These are phyloP conservation scores for Labeo catla DNA, from an alignment of 2,113 vertebrate genomes.

Conservation along the genomic window DNA sequence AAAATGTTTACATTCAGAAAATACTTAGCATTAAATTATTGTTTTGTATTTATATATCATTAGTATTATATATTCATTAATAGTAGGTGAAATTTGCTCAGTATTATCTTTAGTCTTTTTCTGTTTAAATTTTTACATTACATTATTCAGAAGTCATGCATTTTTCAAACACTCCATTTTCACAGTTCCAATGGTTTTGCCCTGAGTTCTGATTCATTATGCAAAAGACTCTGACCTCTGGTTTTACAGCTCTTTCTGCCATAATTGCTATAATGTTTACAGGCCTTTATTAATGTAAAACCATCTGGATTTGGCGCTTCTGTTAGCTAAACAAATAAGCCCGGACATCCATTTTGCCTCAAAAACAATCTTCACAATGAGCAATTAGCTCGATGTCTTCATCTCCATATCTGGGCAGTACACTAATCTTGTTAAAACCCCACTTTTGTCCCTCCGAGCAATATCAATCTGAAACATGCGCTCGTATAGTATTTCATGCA, in stretches of 20 bases:
- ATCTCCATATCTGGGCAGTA: slow-evolving; percentile 49
- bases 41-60: not conserved
- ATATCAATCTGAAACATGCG: slow-evolving; percentile 52
- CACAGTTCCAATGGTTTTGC: slow-evolving; percentile 5
- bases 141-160: not conserved
- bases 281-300: slow-evolving; percentile 34
- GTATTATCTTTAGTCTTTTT: not conserved
- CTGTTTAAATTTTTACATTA: not conserved
- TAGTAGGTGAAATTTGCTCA: not conserved
- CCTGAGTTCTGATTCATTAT: slow-evolving; percentile 22
- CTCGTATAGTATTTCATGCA: slow-evolving; percentile 47
- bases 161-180: not conserved
- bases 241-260: slow-evolving; percentile 28
- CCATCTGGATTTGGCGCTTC: slow-evolving; percentile 50
- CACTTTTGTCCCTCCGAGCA: slow-evolving; percentile 48
- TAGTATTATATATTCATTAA: not conserved
- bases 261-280: slow-evolving; percentile 30
- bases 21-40: not conserved
- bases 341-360: slow-evolving; percentile 1
- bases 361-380: slow-evolving; percentile 30
- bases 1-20: not conserved
- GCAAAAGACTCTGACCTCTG: slow-evolving; percentile 24
- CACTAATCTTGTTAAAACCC: slow-evolving; percentile 58
- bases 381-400: slow-evolving; percentile 52
- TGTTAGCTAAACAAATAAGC: slow-evolving; percentile 24